phyloP scores from a whole-genome alignment of 2,797 vertebrate species.

The Molothrus ater region DNA sequence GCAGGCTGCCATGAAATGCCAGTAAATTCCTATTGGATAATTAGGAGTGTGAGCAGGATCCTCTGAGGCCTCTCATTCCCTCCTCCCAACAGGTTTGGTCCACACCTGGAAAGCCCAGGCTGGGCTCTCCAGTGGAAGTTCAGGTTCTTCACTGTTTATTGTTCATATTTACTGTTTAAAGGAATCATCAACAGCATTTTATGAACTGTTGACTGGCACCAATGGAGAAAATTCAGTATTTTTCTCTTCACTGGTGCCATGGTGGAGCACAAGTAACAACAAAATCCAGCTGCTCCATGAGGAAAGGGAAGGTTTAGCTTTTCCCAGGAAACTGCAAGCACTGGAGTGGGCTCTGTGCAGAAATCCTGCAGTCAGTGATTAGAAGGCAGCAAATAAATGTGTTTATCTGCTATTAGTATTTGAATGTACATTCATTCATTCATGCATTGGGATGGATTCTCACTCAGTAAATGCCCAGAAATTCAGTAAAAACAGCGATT shows the following conservation, averaged over 20 bases:
- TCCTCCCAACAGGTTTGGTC: neutral
- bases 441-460: neutral
- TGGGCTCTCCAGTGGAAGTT: neutral
- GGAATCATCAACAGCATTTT: neutral
- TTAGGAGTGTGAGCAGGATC: neutral
- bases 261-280: neutral
- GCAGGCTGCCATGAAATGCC: neutral
- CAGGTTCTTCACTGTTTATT: neutral
- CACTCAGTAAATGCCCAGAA: slow-evolving; percentile 12
- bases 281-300: neutral
- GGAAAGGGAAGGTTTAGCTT: neutral
- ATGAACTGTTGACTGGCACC: neutral
- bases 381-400: neutral
- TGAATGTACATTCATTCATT: neutral
- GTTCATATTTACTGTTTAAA: neutral
- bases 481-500: neutral
- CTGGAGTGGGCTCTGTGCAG: neutral
- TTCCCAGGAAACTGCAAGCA: neutral
- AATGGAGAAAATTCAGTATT: neutral
- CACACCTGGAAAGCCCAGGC: neutral
- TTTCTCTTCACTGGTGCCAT: neutral
- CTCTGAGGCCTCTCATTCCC: neutral
- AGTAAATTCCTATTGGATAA: neutral
- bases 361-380: neutral
- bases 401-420: neutral